Evolutionary conservation across 1,140 invertebrate species (phyloP).

Genomic region (Thaumatotibia leucotreta): DNA sequence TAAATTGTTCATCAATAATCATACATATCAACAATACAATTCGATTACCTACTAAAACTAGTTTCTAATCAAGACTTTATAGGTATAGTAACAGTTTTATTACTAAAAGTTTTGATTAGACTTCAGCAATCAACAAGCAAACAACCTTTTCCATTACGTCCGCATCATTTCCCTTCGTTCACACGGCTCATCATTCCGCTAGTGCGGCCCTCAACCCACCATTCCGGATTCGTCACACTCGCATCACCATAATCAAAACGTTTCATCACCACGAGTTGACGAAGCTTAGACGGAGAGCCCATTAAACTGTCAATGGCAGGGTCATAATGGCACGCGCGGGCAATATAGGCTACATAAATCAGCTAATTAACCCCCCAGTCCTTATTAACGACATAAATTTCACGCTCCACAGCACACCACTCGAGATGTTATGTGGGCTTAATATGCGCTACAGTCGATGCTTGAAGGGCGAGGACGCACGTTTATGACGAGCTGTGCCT

Average conservation of each 20-base stretch:
- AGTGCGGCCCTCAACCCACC: constrained; percentile 26
- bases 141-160: too few relatives aligned
- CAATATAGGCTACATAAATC: constrained; percentile 60
- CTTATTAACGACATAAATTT: constrained; percentile 73
- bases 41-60: too few relatives aligned
- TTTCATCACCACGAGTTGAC: constrained; percentile 29
- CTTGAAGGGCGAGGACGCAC: constrained; percentile 5
- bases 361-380: constrained; percentile 62
- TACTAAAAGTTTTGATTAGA: too few relatives aligned
- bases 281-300: constrained; percentile 25
- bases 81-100: too few relatives aligned
- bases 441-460: constrained; percentile 49
- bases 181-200: neutral
- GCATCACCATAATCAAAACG: constrained; percentile 23
- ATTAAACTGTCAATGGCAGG: constrained; percentile 58
- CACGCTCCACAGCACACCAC: constrained; percentile 43
- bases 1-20: too few relatives aligned
- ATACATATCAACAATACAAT: too few relatives aligned
- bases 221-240: constrained; percentile 31
- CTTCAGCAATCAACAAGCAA: too few relatives aligned
- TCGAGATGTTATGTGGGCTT: constrained; percentile 53
- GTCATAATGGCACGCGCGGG: constrained; percentile 41
- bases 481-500: neutral
- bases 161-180: neutral
- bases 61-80: too few relatives aligned